Evolutionary conservation across 2,888 invertebrate genomes (phyloP), one percentile per base, ranked within the genome.

Genomic region (Drosophila pseudotakahashii): DNA sequence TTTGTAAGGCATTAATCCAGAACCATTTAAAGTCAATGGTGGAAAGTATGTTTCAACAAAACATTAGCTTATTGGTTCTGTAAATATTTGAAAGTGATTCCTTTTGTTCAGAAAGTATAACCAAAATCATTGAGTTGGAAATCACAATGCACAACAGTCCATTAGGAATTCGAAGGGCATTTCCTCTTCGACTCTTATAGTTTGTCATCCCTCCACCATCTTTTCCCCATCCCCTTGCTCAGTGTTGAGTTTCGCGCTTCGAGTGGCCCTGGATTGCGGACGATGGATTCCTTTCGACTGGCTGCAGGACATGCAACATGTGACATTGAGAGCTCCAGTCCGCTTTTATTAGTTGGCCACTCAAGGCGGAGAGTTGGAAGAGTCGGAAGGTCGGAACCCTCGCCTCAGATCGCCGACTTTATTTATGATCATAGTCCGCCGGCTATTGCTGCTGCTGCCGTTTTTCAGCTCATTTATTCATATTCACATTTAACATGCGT

Each of bases 401-500:
- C 52, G 52, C 37, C 37, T 34, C 39, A 16, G 66, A 41, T 41
- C 53, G 19, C 47, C 19, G 34, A 34, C 34, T 39, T 44, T 67
- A 79, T 83, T 77, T 79, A 75, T 77, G 70, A 69, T 67, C 61
- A 55, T 60, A 54, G 39, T 34, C 26, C 34, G 39, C 32, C 68
- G 23, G 48, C 39, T 23, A 14, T 39, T n/a, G n/a, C n/a, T 41
- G 16, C 30, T 60, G 68, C 59, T 58, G 58, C 60, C 59, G 68
- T 78, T 81, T 76, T 81, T 71, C 71, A 75, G 78, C 77, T 81
- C 86, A 88, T 88, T 88, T 86, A 86, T 82, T 86, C 88, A 86
- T 84, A 77, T 86, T 86, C 86, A 80, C 78, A 88, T 88, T 88
- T 82, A 85, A 82, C 88, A 84, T 83, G 79, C 73, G 76, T 86